phyloP scores from a whole-genome alignment of 23 tunicate species.

The Phallusia fumigata region DNA sequence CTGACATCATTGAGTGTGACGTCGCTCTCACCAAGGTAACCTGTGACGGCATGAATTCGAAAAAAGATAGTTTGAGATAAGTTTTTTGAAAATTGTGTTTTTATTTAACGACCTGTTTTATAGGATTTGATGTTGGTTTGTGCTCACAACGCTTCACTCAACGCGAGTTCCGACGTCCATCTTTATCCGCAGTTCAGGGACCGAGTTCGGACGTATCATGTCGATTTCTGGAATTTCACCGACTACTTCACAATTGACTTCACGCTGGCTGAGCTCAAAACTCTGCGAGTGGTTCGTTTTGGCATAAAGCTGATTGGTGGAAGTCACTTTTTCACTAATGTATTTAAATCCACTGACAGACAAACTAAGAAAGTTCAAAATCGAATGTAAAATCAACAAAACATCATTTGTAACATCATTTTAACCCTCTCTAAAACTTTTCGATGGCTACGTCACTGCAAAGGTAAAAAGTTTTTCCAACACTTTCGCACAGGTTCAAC shows the following conservation, averaged over 20 bases:
- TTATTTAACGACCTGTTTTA: no score
- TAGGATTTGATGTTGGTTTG: constrained; percentile 57
- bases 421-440: no score
- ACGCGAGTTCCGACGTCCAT: constrained; percentile 38
- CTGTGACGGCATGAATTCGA: not conserved
- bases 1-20: constrained; percentile 84
- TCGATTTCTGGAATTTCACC: constrained; percentile 18
- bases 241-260: constrained; percentile 70
- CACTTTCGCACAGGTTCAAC: constrained; percentile 41
- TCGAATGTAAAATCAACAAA: no score
- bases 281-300: constrained; percentile 38
- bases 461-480: not conserved
- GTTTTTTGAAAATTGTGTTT: no score
- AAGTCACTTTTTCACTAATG: no score
- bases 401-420: no score
- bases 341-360: no score
- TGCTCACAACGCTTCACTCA: constrained; percentile 43
- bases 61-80: no score
- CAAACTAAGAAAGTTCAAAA: no score
- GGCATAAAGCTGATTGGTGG: no score
- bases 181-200: constrained; percentile 32
- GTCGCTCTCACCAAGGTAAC: constrained; percentile 67
- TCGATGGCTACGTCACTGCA: no score
- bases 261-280: constrained; percentile 60
- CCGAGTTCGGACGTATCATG: constrained; percentile 24